Percentiles rank a stretch among this genome's conserved stretches.
These are phyloP conservation scores for Polymixis lichenea DNA, from an alignment of 2,888 invertebrate genomes.

Conservation along the genomic window DNA sequence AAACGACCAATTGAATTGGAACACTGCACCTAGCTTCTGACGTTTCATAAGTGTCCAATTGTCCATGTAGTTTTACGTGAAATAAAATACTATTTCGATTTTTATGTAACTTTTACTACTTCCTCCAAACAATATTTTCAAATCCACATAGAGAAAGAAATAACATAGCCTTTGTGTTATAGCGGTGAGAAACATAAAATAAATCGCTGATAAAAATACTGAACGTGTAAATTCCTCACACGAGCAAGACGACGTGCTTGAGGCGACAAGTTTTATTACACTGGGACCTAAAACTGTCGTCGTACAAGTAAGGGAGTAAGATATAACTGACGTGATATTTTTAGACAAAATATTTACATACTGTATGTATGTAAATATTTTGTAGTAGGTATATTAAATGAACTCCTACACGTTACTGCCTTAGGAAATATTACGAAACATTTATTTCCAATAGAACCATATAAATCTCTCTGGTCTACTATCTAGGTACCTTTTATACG, in stretches of 20 bases:
- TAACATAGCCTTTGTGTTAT: not conserved
- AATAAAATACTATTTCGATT: too few species aligned
- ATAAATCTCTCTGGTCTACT: too few species aligned
- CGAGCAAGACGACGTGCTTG: not conserved
- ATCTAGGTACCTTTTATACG: too few species aligned
- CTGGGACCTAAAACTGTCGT: conserved; percentile 1
- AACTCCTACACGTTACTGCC: too few species aligned
- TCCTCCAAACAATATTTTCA: not conserved
- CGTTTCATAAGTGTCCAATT: too few species aligned
- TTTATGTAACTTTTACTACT: too few species aligned
- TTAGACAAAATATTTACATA: not conserved
- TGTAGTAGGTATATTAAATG: not conserved
- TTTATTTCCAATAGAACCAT: not conserved
- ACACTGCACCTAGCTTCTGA: too few species aligned
- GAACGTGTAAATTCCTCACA: conserved; percentile 26
- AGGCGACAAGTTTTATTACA: conserved; percentile 15
- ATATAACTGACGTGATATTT: not conserved
- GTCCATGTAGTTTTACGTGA: too few species aligned
- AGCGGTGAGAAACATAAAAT: not conserved
- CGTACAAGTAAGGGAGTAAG: not conserved
- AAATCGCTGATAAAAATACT: not conserved
- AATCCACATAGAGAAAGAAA: not conserved
- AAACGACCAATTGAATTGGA: too few species aligned
- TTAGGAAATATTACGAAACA: not conserved
- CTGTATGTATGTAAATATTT: too few species aligned